Evolutionary conservation across 92 coral and sea anemone species (phyloP).

Genomic region (Porites evermanni): DNA sequence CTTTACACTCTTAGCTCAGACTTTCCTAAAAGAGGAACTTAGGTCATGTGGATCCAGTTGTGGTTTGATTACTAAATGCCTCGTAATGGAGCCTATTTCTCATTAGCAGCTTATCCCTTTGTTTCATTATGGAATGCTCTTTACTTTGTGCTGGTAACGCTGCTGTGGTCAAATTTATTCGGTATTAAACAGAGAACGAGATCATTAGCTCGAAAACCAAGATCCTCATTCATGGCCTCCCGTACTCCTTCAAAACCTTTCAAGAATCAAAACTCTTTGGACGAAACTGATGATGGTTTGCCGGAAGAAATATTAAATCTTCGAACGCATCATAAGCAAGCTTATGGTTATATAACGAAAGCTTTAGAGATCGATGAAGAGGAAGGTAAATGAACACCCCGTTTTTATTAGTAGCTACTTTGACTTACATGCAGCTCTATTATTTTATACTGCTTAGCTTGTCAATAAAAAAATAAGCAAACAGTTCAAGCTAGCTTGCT

Average conservation of each 20-base stretch:
- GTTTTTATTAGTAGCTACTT: no score
- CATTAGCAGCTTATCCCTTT: conserved; percentile 32
- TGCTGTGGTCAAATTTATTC: conserved; percentile 81
- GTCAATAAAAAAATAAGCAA: no score
- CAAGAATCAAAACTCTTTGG: conserved; percentile 27
- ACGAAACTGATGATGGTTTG: conserved; percentile 58
- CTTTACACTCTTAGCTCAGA: no score
- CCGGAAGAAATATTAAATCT: conserved; percentile 72
- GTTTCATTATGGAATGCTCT: conserved; percentile 65
- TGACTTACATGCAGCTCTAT: no score
- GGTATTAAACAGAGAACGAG: conserved; percentile 38
- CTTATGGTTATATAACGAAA: conserved; percentile 86
- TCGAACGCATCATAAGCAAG: conserved; percentile 85
- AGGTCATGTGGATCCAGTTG: neutral
- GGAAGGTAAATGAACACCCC: conserved; percentile 51
- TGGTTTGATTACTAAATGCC: conserved; percentile 11
- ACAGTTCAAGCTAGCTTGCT: no score
- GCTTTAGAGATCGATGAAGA: conserved; percentile 92
- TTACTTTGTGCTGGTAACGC: conserved; percentile 51
- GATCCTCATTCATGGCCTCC: conserved; percentile 60
- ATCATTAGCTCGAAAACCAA: neutral
- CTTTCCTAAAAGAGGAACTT: neutral
- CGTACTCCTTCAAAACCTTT: conserved; percentile 48
- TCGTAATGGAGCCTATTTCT: conserved; percentile 20
- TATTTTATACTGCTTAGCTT: no score